Evolutionary conservation across 2,797 vertebrate species (phyloP).

Genomic region (Novumbra hubbsi): DNA sequence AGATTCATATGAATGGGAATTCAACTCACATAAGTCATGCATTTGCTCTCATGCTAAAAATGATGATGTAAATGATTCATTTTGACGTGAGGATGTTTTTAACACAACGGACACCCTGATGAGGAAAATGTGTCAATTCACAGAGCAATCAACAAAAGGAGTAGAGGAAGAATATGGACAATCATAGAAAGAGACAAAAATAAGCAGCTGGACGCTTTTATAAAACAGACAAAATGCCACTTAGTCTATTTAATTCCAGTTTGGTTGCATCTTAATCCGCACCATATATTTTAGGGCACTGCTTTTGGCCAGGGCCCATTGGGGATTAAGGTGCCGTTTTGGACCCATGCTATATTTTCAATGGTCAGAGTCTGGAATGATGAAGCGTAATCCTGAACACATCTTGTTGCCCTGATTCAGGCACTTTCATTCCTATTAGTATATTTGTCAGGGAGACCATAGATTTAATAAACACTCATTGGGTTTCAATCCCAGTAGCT

Average conservation of each 20-base stretch:
- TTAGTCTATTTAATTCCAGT: background rate
- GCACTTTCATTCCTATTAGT: constrained; percentile 40
- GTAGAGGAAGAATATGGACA: background rate
- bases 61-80: background rate
- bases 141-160: no score
- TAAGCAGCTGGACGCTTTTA: background rate
- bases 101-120: background rate
- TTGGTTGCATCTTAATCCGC: background rate
- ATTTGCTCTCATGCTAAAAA: background rate
- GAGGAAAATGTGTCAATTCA: no score
- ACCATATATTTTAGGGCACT: background rate
- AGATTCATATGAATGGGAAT: background rate
- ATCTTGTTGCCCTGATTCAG: constrained; percentile 20
- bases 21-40: background rate
- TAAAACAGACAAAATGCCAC: background rate
- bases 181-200: background rate
- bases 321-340: background rate
- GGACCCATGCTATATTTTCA: constrained; percentile 18
- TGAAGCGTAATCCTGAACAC: constrained; percentile 26
- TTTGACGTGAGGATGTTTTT: constrained; percentile 3
- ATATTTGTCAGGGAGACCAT: constrained; percentile 46
- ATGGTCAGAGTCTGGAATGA: constrained; percentile 25
- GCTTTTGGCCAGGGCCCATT: background rate
- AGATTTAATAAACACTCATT: constrained; percentile 67
- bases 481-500: constrained; percentile 50